phyloP scores from a whole-genome alignment of 2,113 vertebrate genomes.

The Emydura subglobosa region DNA sequence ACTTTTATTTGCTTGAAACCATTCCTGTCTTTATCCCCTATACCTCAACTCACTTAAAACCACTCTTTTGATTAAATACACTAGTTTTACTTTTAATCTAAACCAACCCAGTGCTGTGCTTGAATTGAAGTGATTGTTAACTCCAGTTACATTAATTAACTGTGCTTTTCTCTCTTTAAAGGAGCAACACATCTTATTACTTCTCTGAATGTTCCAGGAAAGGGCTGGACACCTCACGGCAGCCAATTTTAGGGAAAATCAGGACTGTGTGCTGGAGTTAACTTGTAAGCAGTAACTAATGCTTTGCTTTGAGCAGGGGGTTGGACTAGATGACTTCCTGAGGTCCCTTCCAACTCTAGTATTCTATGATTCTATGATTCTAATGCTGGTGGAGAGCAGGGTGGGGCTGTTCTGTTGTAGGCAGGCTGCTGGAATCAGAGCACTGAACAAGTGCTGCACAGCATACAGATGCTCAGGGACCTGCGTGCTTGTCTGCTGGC shows the following conservation, averaged over 20 bases:
- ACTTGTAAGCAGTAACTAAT: neutral
- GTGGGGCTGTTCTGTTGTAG: too few species aligned
- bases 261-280: neutral
- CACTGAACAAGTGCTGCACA: too few species aligned
- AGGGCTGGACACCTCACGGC: neutral
- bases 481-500: too few species aligned
- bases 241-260: neutral
- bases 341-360: too few species aligned
- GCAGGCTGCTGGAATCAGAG: too few species aligned
- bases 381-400: too few species aligned
- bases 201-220: neutral
- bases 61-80: neutral
- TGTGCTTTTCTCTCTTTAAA: neutral
- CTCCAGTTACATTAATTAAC: neutral
- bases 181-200: neutral
- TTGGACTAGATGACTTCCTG: too few species aligned
- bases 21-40: neutral
- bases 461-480: too few species aligned
- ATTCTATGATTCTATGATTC: too few species aligned
- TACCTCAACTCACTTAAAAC: neutral
- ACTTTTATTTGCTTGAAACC: neutral
- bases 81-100: neutral
- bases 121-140: neutral
- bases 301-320: too few species aligned
- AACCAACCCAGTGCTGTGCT: neutral